phyloP scores from a whole-genome alignment of 2,797 vertebrate species.

The Enteromius trimaculatus region DNA sequence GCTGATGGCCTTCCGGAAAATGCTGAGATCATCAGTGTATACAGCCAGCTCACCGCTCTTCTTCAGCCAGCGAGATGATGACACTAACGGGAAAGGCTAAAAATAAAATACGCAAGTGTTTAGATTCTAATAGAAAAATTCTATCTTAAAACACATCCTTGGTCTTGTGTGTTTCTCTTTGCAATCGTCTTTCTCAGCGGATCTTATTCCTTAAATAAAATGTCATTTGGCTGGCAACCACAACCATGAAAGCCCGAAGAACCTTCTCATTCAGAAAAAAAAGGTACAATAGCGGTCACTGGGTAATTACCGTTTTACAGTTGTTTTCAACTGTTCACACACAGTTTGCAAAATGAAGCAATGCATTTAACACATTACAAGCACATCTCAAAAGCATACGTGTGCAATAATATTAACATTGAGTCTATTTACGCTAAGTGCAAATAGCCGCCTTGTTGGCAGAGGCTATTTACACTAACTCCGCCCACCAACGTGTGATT shows the following conservation, averaged over 20 bases:
- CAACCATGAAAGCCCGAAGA: background rate
- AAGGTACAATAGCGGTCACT: background rate
- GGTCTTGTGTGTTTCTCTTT: background rate
- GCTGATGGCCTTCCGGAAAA: constrained; percentile 87
- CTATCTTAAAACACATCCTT: background rate
- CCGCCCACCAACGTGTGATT: too few species aligned
- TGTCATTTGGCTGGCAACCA: background rate
- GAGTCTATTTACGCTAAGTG: too few species aligned
- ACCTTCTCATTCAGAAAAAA: background rate
- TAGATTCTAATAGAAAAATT: background rate
- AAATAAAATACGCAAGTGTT: background rate
- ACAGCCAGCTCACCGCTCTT: constrained; percentile 87
- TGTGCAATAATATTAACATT: too few species aligned
- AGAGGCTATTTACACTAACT: too few species aligned
- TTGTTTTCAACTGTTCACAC: too few species aligned
- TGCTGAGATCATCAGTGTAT: constrained; percentile 82
- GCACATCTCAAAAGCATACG: too few species aligned
- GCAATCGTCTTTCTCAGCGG: background rate
- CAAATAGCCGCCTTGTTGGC: too few species aligned
- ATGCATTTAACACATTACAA: too few species aligned
- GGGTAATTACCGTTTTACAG: too few species aligned
- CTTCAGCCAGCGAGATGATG: constrained; percentile 89
- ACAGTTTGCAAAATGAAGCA: too few species aligned
- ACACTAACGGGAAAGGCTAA: constrained; percentile 91
- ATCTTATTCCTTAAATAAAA: background rate